Evolutionary conservation across 1,140 invertebrate species (phyloP).

Genomic region (Drosophila tani): DNA sequence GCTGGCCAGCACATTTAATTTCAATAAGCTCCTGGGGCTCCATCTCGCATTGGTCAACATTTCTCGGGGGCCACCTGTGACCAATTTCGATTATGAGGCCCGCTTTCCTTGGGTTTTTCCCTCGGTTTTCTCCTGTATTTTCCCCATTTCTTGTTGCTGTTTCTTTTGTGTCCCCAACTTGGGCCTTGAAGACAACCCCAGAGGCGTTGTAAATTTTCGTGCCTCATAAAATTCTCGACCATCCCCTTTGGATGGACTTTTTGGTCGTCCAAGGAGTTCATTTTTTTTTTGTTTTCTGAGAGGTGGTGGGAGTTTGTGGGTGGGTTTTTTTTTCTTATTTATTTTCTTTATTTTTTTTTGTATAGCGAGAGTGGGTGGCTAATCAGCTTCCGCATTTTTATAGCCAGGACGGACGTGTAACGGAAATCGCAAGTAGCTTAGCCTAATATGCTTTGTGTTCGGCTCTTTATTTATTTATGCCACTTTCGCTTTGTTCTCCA

Average conservation of each 20-base stretch:
- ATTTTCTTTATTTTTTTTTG: background rate
- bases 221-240: constrained; percentile 76
- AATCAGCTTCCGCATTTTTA: constrained; percentile 82
- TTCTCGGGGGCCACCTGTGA: constrained; percentile 70
- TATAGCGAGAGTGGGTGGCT: constrained; percentile 37
- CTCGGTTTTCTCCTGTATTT: background rate
- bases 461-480: constrained; percentile 81
- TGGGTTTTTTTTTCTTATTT: constrained; percentile 5
- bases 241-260: constrained; percentile 23
- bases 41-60: constrained; percentile 56
- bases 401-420: constrained; percentile 70
- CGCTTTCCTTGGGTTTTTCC: constrained; percentile 22
- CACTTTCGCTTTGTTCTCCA: constrained; percentile 61
- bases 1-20: constrained; percentile 77
- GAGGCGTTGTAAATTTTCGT: constrained; percentile 82
- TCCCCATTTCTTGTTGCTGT: constrained; percentile 4
- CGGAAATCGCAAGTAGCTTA: constrained; percentile 83
- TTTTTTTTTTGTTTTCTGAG: constrained; percentile 40
- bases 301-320: background rate
- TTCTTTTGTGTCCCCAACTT: constrained; percentile 24
- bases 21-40: constrained; percentile 62
- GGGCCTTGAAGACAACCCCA: constrained; percentile 60
- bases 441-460: constrained; percentile 83
- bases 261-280: constrained; percentile 37
- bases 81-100: constrained; percentile 84